Percentiles rank a stretch among this genome's conserved stretches.
phyloP scores from a whole-genome alignment of 1,140 invertebrate species.

The Drosophila tani region DNA sequence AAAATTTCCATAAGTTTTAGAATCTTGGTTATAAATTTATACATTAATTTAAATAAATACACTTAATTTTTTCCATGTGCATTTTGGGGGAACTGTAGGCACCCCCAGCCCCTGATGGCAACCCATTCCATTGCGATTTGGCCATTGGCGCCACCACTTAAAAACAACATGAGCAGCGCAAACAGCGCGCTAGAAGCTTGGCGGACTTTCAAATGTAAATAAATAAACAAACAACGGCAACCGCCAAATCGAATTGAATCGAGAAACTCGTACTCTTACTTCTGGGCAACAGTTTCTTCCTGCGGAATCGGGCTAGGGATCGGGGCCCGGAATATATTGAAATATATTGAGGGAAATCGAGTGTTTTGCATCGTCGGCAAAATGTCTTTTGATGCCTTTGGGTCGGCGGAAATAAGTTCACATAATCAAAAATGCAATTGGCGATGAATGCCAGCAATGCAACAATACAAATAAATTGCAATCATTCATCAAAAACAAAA shows the following conservation, averaged over 20 bases:
- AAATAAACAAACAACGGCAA: slow-evolving; percentile 69
- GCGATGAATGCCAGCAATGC: slow-evolving; percentile 76
- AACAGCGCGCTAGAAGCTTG: slow-evolving; percentile 65
- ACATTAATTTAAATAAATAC: not conserved
- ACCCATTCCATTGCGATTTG: slow-evolving; percentile 38
- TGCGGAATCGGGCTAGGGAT: slow-evolving; percentile 4
- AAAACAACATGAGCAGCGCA: slow-evolving; percentile 66
- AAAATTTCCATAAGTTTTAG: too few species aligned
- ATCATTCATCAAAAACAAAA: slow-evolving; percentile 82
- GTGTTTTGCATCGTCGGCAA: slow-evolving; percentile 63
- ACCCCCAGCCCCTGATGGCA: slow-evolving; percentile 1
- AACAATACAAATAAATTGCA: slow-evolving; percentile 83
- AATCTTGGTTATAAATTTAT: not conserved
- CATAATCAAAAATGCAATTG: slow-evolving; percentile 74
- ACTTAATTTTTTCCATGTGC: not conserved
- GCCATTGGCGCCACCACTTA: slow-evolving; percentile 81
- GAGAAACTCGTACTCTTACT: slow-evolving; percentile 31
- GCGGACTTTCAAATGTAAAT: slow-evolving; percentile 77
- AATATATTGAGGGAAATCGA: slow-evolving; percentile 6
- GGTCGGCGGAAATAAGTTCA: slow-evolving; percentile 63
- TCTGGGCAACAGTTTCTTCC: slow-evolving; percentile 56
- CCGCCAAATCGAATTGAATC: slow-evolving; percentile 43
- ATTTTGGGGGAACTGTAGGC: not conserved
- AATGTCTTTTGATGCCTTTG: slow-evolving; percentile 55
- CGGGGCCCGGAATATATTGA: not conserved